Evolutionary conservation across 1,140 invertebrate genomes (phyloP), one percentile per base, ranked within the genome.

Genomic region (Orius insidiosus): DNA sequence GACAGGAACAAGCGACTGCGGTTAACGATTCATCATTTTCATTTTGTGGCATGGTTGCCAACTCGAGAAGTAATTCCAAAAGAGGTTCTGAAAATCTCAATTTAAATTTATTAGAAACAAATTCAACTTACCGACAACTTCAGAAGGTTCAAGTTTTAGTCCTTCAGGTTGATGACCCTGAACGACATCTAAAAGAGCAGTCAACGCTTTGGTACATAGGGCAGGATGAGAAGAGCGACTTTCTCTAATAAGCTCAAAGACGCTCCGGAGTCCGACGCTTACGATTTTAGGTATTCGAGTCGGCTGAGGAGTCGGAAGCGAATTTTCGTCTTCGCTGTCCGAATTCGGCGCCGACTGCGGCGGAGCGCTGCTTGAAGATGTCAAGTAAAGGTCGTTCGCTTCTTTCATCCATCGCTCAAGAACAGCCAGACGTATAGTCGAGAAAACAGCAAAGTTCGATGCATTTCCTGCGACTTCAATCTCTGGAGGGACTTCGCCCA

Each of bases 231-330:
- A 70, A 45, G 69, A 68, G 45, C 83, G 69, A 48, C 87, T 87
- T 60, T 93, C 88, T 55, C 78, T 73, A 50, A 96, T 85, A 14
- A 97, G 66, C 55, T 90, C 81, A 67, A 95, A 94, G 5, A 95
- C 82, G 49, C 85, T 85, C 58, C 78, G 74, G 48, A 97, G 64
- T 2, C 90, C 90, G 52, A 95, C 77, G 42, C 85, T 83, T 55
- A 95, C 88, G 61, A 95, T 84, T 73, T 80, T 81, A 53, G 79
- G 77, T 53, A 82, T 63, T 54, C 59, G 64, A 52, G 66, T 63
- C 46, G 63, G 66, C 52, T 65, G 63, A 47, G 63, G 58, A 44
- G 61, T 55, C 40, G 46, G 41, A 38, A 56, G 55, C 13, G 56
- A 55, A 46, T 65, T 64, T 50, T 67, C 68, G 49, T 77, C 73